Evolutionary conservation across 2,113 vertebrate species (phyloP).

Genomic region (Glaucidium brasilianum): DNA sequence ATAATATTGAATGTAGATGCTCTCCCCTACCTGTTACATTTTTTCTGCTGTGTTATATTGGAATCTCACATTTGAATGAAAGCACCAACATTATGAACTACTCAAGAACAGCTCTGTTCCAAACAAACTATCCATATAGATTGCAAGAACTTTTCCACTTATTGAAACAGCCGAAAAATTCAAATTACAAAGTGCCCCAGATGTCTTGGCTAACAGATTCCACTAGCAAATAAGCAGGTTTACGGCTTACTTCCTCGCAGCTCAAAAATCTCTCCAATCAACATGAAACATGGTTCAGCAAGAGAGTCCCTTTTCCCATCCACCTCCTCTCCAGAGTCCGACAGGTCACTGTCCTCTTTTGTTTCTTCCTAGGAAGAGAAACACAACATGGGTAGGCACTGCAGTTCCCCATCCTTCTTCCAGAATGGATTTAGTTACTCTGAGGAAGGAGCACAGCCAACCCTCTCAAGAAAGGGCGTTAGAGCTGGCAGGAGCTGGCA

Average conservation of each 20-base stretch:
- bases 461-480: neutral
- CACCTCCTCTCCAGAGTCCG: slow-evolving; percentile 88
- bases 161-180: neutral
- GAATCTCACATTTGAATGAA: neutral
- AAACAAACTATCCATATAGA: neutral
- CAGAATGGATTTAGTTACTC: neutral
- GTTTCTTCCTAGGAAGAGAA: slow-evolving; percentile 74
- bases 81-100: neutral
- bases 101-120: neutral
- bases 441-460: neutral
- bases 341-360: slow-evolving; percentile 91
- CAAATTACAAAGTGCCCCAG: neutral
- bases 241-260: slow-evolving; percentile 93
- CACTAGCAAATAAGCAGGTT: neutral
- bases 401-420: neutral
- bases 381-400: neutral
- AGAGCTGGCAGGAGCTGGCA: neutral
- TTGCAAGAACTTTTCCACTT: neutral
- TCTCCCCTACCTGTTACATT: neutral
- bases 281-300: slow-evolving; percentile 97
- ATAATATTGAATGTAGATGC: neutral
- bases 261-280: slow-evolving; percentile 98
- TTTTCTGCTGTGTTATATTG: neutral
- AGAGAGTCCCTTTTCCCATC: slow-evolving; percentile 90
- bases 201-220: neutral